These are phyloP conservation scores for Neoscelio sp. DNA, from an alignment of 2,888 invertebrate species.

Conservation along the genomic window DNA sequence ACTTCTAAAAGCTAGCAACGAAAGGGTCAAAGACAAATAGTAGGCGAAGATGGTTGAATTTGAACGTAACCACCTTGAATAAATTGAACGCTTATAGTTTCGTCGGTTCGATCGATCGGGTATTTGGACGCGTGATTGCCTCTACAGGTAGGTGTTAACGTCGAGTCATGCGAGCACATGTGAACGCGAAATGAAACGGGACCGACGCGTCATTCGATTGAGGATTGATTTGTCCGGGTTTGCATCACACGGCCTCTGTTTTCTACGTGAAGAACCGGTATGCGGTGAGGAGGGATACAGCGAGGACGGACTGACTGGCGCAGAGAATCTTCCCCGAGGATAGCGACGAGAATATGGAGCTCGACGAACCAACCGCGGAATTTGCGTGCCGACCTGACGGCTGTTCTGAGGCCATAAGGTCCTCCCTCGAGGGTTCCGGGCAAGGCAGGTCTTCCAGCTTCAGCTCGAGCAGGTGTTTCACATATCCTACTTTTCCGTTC, in stretches of 20 bases:
- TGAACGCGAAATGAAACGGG: slow-evolving; percentile 5
- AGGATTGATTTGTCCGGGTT: slow-evolving; percentile 41
- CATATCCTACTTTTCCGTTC: slow-evolving; percentile 76
- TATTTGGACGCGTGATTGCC: no score
- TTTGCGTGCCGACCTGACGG: slow-evolving; percentile 79
- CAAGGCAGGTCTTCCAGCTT: slow-evolving; percentile 79
- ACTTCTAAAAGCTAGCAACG: slow-evolving; percentile 3
- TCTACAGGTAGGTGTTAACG: no score
- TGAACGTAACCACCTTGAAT: no score
- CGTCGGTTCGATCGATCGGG: no score
- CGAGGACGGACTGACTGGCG: slow-evolving; percentile 68
- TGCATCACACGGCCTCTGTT: slow-evolving; percentile 24
- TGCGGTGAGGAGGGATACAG: slow-evolving; percentile 66
- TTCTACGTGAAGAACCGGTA: slow-evolving; percentile 78
- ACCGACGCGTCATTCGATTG: slow-evolving; percentile 3
- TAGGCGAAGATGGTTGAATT: no score
- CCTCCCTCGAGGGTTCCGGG: slow-evolving; percentile 79
- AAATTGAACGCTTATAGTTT: no score
- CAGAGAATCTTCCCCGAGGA: slow-evolving; percentile 71
- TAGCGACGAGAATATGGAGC: slow-evolving; percentile 74
- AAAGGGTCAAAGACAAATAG: slow-evolving; percentile 8
- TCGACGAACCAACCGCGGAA: slow-evolving; percentile 75
- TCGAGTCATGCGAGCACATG: no score
- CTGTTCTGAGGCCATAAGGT: slow-evolving; percentile 81
- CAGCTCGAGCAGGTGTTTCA: slow-evolving; percentile 77